Base-by-base conservation (phyloP, 2,888 invertebrate species). In the Lamproptera curius region DNA sequence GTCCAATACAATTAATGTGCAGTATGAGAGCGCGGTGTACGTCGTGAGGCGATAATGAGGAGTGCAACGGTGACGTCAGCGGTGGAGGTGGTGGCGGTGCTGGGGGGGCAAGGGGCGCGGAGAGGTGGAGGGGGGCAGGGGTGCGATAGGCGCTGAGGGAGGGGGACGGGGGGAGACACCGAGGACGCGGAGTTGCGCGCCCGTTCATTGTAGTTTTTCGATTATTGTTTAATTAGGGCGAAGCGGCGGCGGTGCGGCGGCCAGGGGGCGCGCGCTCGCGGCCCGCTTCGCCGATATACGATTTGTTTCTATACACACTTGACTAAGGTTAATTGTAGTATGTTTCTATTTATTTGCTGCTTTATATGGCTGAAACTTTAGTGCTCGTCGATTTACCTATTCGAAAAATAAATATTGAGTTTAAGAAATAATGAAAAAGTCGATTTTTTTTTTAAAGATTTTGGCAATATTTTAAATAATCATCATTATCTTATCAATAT, bases 201-300 rank as follows among this genome's bases (percentile, higher is more conserved):
- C 78, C 84, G 86, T 81, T 86, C 84, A 85, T 86, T 86, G 86
- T 86, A 86, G 84, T 86, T 85, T 86, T 86, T 86, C 86, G 86
- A 87, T 87, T 87, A 86, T 86, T 87, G 86, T 87, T 86, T 87
- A 86, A 87, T 86, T 87, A 87, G 86, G 86, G 85, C 86, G 85
- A 86, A 85, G 85, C 86, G 85, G 86, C 86, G 84, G 84, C 85
- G 83, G 76, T 78, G 82, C 85, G 85, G 78, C 85, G 82, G 82
- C 79, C 83, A 83, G 84, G 67, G 67, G 56, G 50, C 57, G 56
- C 55, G 57, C 69, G 76, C 63, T 51, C 55, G 68, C 75, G 83
- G 84, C 70, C 77, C 80, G 84, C 76, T 61, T 54, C 55, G n/a
- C n/a, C n/a, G n/a, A n/a, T n/a, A n/a, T n/a, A n/a, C n/a, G n/a